phyloP scores from a whole-genome alignment of 2,797 vertebrate genomes.

The Danionella dracula region DNA sequence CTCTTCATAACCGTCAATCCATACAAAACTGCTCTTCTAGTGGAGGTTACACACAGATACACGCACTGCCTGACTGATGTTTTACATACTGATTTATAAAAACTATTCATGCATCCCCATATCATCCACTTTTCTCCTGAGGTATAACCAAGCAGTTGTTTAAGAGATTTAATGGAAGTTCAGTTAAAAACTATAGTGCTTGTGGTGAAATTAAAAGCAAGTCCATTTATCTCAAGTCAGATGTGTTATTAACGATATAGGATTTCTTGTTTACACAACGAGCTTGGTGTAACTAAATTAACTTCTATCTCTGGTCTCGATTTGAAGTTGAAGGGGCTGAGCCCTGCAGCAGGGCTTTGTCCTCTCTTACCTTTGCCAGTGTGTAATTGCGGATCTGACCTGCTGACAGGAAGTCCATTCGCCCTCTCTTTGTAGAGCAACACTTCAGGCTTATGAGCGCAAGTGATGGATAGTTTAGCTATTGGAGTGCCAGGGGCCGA shows the following conservation, averaged over 20 bases:
- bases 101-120: conserved; percentile 34
- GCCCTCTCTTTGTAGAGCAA: conserved; percentile 39
- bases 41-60: conserved; percentile 26
- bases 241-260: conserved; percentile 34
- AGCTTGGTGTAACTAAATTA: conserved; percentile 41
- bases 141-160: conserved; percentile 12
- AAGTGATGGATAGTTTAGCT: conserved; percentile 63
- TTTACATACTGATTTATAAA: conserved; percentile 32
- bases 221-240: conserved; percentile 33
- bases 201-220: conserved; percentile 5
- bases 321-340: conserved; percentile 19
- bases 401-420: conserved; percentile 30
- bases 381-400: conserved; percentile 34
- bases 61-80: conserved; percentile 25
- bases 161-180: conserved; percentile 14
- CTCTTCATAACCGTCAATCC: conserved; percentile 69
- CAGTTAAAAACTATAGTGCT: conserved; percentile 3
- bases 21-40: conserved; percentile 50
- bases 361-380: conserved; percentile 22
- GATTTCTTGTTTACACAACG: conserved; percentile 37
- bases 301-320: background rate
- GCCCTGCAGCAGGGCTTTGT: conserved; percentile 38
- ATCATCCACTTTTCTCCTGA: background rate
- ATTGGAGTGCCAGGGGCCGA: conserved; percentile 46
- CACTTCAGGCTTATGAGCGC: conserved; percentile 49